Base-by-base conservation (phyloP, 53 echinoderm and acorn worm species). In the Stichopus horrens region DNA sequence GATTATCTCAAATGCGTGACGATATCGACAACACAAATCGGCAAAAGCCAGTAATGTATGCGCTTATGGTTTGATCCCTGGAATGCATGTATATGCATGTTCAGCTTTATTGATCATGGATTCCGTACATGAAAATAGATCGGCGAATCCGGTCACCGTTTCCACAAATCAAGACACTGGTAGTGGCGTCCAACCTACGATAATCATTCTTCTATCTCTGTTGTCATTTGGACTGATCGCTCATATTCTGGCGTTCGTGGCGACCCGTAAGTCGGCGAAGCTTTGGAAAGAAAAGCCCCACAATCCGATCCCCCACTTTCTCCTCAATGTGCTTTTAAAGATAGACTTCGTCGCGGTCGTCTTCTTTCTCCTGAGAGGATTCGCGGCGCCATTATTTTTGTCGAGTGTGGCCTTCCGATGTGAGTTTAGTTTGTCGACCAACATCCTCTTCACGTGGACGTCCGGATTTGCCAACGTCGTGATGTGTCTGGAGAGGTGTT, bases 361-460 rank as follows among this genome's bases (percentile, higher is more conserved):
- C 9, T 90, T 94, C 74, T 94, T 94, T 90, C 78, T 94, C 57
- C 7, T 94, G 6, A 92, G 94, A 16, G 83, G 83, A 83, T 63
- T 83, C 21, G 52, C 37, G 13, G 14, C 74, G 0, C 83, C 83
- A 5, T 2, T 83, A 60, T 60, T 20, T 54, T 21, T 83, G 21
- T 16, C 57, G 58, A 83, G 58, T 58, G 52, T 83, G 4, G 77
- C 56, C 73, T 84, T 90, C 5, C 85, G 76, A 77, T 94, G 94
- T 68, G 88, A 94, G 88, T 82, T 94, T 54, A 86, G 92, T 88
- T 57, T 88, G 53, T 59, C 91, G n/a, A 90, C 90, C 53, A 94
- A 94, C 81, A 74, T 92, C 13, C 60, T 94, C 51, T 92, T 94
- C 86, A 88, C 92, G 55, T 94, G 94, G 94, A 74, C 86, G 68